Percentiles rank a stretch among this genome's conserved stretches.
These are phyloP conservation scores for human DNA, from an alignment of 2,113 vertebrate species.

Conservation along the genomic window GRCh38 chrX:46933501-46934000, in stretches of 20 bases:
- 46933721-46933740: background rate
- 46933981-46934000: background rate
- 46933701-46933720: background rate
- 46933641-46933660: constrained; percentile 40
- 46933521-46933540: constrained; percentile 32
- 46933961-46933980: constrained; percentile 31
- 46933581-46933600: constrained; percentile 35
- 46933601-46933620: background rate
- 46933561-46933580: background rate
- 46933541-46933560: constrained; percentile 16
- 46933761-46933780: constrained; percentile 16
- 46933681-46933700: background rate
- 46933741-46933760: background rate
- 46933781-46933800: constrained; percentile 15
- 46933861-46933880: background rate
- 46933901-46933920: background rate
- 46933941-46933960: constrained; percentile 27
- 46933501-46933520: constrained; percentile 30
- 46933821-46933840: background rate
- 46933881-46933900: background rate
- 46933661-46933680: background rate
- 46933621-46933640: constrained; percentile 7
- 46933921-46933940: background rate
- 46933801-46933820: background rate
- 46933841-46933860: background rate